Evolutionary conservation across 2,113 vertebrate species (phyloP).

Genomic region (Todiramphus saurophagus): DNA sequence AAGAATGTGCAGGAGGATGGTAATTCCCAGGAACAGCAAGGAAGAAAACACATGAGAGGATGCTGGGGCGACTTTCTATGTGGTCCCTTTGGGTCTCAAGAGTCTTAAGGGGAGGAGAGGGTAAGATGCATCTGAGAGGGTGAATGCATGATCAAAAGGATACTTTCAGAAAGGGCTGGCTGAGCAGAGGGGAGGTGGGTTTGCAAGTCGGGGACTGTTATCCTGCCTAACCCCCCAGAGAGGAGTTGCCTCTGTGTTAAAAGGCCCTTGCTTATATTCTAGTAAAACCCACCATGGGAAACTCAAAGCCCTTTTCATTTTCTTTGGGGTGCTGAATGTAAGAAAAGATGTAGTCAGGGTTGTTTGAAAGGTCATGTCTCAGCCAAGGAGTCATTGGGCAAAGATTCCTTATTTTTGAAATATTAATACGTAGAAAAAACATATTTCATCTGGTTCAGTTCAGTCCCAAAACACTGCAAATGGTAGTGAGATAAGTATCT

Average conservation of each 20-base stretch:
- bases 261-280: background rate
- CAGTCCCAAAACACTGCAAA: background rate
- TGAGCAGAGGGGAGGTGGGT: background rate
- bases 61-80: background rate
- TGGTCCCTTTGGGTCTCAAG: background rate
- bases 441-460: background rate
- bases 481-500: background rate
- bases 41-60: background rate
- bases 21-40: background rate
- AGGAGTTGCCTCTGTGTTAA: background rate
- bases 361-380: background rate
- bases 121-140: background rate
- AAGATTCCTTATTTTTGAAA: background rate
- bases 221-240: background rate
- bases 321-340: background rate
- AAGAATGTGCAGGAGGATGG: background rate
- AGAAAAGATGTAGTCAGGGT: background rate
- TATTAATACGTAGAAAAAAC: rapidly evolving
- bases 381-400: background rate
- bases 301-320: background rate
- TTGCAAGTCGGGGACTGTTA: background rate
- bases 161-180: background rate
- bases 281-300: background rate
- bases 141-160: background rate
- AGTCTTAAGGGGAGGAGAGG: no score